phyloP scores from a whole-genome alignment of 2,113 vertebrate genomes.

The Ameiurus melas region DNA sequence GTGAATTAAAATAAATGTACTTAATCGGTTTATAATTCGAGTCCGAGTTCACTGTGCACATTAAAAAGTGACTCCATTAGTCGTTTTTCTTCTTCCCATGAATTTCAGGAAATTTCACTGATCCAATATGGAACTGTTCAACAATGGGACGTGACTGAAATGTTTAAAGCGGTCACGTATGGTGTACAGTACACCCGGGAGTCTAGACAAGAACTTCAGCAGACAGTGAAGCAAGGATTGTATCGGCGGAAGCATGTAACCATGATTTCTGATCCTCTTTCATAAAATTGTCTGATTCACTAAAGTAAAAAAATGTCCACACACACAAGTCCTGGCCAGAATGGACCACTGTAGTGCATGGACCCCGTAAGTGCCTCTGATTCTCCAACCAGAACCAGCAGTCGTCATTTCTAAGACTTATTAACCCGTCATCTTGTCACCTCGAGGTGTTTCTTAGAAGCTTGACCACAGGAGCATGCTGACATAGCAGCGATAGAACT shows the following conservation, averaged over 20 bases:
- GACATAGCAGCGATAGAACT: constrained; percentile 35
- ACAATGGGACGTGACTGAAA: not conserved
- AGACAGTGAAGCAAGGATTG: not conserved
- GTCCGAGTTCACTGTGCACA: too few species aligned
- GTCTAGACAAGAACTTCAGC: not conserved
- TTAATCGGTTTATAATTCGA: too few species aligned
- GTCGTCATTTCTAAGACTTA: not conserved
- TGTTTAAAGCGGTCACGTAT: not conserved
- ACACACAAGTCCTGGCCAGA: not conserved
- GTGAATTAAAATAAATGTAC: too few species aligned
- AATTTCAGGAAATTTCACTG: not conserved
- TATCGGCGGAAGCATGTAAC: not conserved
- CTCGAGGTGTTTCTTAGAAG: constrained; percentile 3
- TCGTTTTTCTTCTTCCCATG: not conserved
- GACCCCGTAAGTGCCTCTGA: not conserved
- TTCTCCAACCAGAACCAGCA: not conserved
- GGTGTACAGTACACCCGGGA: not conserved
- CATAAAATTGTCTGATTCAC: not conserved
- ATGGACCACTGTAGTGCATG: not conserved
- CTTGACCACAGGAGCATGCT: not conserved
- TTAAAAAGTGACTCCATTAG: too few species aligned
- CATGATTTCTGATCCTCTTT: not conserved
- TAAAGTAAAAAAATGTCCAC: not conserved
- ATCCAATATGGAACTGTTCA: not conserved
- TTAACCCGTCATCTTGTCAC: constrained; percentile 11